These are phyloP conservation scores for Blastomussa wellsi DNA, from an alignment of 92 coral and sea anemone species.

Conservation along the genomic window DNA sequence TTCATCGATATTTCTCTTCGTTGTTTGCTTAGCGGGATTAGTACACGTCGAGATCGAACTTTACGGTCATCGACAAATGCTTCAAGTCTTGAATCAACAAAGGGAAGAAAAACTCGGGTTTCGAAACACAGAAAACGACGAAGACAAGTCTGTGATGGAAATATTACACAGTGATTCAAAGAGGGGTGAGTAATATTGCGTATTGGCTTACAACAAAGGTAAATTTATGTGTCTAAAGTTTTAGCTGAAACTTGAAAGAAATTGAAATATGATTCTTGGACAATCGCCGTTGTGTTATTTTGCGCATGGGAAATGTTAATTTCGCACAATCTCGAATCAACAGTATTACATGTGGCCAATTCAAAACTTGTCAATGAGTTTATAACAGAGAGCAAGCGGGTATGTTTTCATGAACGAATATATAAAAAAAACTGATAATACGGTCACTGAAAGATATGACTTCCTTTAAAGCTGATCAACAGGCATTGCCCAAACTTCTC, in stretches of 20 bases:
- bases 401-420: too few relatives aligned
- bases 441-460: not conserved
- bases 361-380: too few relatives aligned
- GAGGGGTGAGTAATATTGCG: not conserved
- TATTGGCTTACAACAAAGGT: not conserved
- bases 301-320: too few relatives aligned
- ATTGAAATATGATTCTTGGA: not conserved
- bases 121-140: not conserved
- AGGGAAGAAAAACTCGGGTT: not conserved
- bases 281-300: not conserved
- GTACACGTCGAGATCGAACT: constrained; percentile 44
- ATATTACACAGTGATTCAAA: not conserved
- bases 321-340: too few relatives aligned
- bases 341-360: too few relatives aligned
- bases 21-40: constrained; percentile 14
- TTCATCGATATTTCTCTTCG: not conserved
- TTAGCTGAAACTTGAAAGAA: not conserved
- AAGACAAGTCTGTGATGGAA: not conserved
- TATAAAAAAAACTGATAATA: too few relatives aligned
- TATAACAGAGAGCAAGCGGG: too few relatives aligned
- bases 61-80: constrained; percentile 27
- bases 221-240: not conserved
- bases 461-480: not conserved
- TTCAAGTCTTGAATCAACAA: constrained; percentile 19
- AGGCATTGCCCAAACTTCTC: too few relatives aligned